These are phyloP conservation scores for Cuculus canorus DNA, from an alignment of 2,797 vertebrate genomes.

Conservation along the genomic window DNA sequence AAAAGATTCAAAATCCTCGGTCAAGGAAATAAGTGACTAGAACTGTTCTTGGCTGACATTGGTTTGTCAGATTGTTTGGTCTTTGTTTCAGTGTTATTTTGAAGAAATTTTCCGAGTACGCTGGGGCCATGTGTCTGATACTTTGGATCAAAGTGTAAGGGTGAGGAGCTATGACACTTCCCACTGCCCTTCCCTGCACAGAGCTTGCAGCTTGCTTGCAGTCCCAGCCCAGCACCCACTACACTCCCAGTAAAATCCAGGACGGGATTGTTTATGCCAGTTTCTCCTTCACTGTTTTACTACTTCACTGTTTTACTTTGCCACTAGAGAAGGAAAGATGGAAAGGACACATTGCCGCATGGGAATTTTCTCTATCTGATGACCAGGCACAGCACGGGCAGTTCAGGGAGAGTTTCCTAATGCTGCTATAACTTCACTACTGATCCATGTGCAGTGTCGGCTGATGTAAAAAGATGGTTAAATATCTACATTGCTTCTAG, in stretches of 20 bases:
- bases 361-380: neutral
- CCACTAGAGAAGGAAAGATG: neutral
- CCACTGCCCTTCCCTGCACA: neutral
- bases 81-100: neutral
- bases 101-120: neutral
- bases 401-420: neutral
- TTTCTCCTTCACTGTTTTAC: neutral
- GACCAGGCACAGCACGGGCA: neutral
- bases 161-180: neutral
- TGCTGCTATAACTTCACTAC: neutral
- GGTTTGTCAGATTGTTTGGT: neutral
- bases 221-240: neutral
- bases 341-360: fast-evolving
- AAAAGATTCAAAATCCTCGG: neutral
- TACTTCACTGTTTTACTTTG: neutral
- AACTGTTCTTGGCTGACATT: neutral
- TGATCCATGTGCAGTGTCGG: neutral
- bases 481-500: neutral
- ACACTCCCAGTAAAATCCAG: neutral
- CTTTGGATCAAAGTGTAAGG: neutral
- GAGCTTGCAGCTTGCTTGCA: neutral
- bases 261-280: fast-evolving
- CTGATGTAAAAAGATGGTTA: neutral
- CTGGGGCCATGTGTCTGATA: neutral
- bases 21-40: neutral